Base-by-base conservation (phyloP, 2,888 invertebrate genomes). In the Stenichneumon culpator region DNA sequence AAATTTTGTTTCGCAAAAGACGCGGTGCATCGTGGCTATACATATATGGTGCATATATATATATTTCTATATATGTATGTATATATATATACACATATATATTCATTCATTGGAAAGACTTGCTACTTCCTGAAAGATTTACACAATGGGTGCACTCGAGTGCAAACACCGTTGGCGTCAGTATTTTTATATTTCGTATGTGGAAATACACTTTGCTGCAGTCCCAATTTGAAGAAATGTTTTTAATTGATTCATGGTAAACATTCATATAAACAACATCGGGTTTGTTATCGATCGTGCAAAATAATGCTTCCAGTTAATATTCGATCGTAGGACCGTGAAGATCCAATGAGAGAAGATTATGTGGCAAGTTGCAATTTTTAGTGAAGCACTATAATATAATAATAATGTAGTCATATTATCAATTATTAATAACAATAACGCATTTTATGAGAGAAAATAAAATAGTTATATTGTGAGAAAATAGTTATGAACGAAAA, bases 61-160 rank as follows among this genome's bases (percentile, higher is more conserved):
- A 52, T 16, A n/a, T 52, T 3, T 50, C 2, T 11, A 44, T 44
- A 3, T 44, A 14, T 44, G 44, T 44, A 11, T 50, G 4, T 16
- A 50, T 11, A 16, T 50, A 16, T 14, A 39, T 9, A 11, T 39
- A 39, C 39, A n/a, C 16, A 36, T 2, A 28, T 54, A 7, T 52
- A 19, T 14, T 19, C 32, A 19, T 22, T 67, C 11, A 19, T 22
- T 47, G 2, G 36, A 72, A n/a, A 60, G 44, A n/a, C 73, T 25
- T 28, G 73, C 11, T 16, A 25, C 54, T 54, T 65, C 14, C 9
- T 28, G 44, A n/a, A 79, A 69, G 11, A 63, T 83, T 69, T 60
- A 39, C 28, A 52, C 67, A 83, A 73, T 60, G 68, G 60, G 60
- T 28, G 39, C 50, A 39, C 47, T 54, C 9, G 19, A n/a, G 1